These are phyloP conservation scores for Ptyas mucosa DNA, from an alignment of 2,113 vertebrate genomes.

Conservation along the genomic window DNA sequence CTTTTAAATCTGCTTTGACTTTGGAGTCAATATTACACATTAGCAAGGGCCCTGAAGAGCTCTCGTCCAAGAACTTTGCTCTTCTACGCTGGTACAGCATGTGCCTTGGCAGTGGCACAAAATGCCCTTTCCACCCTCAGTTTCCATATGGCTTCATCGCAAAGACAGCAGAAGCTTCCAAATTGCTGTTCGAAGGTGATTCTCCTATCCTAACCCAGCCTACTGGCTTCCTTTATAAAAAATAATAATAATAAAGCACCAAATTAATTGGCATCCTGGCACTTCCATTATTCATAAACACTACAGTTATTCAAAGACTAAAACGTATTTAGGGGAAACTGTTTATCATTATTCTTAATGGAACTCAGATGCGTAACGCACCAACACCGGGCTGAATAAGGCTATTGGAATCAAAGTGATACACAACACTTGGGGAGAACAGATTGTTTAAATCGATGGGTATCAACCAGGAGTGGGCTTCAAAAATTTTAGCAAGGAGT, in stretches of 20 bases:
- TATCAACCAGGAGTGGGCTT: too few species aligned
- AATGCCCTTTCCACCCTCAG: background rate
- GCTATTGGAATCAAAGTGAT: background rate
- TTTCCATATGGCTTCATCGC: background rate
- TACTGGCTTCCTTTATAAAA: background rate
- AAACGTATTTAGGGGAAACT: background rate
- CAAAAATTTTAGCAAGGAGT: too few species aligned
- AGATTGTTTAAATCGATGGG: background rate
- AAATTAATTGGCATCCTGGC: background rate
- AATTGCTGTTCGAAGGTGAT: background rate
- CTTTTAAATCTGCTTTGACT: background rate
- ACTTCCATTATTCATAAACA: background rate
- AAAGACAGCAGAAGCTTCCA: background rate
- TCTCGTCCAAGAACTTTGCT: slow-evolving; percentile 2
- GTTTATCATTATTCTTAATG: background rate
- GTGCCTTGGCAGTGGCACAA: slow-evolving; percentile 38
- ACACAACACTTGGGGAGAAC: background rate
- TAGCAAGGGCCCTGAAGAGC: background rate
- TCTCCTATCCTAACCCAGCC: background rate
- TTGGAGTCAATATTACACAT: background rate
- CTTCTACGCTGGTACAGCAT: slow-evolving; percentile 21
- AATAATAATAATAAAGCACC: background rate
- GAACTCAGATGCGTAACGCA: background rate
- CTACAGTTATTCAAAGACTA: background rate
- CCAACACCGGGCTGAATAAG: background rate